Evolutionary conservation across 2,888 invertebrate genomes (phyloP), one percentile per base, ranked within the genome.

Genomic region (Cheilosia vulpina): DNA sequence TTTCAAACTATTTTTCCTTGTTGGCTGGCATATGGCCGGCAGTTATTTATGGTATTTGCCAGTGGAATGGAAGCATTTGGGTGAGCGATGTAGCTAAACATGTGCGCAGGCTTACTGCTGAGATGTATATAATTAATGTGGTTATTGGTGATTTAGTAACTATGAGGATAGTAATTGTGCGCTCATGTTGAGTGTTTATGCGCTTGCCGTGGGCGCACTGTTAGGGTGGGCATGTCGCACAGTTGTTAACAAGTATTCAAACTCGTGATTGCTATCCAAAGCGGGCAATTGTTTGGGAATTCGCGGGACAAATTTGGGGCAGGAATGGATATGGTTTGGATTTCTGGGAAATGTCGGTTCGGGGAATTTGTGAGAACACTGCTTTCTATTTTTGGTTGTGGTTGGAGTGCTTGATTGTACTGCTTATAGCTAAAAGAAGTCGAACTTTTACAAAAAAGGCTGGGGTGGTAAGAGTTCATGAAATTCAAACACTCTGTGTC

Each of bases 111-210:
- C 47, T 47, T 17, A n/a, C 47, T 21, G 17, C 13, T n/a, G 21
- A 3, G 52, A 24, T 21, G 4, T 6, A 19, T 47, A 66, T 65
- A 84, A 84, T 75, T 79, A 69, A 71, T 80, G 69, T 65, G 68
- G 72, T 79, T 83, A 83, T 79, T 69, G 83, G 63, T 84, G 84
- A 80, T 80, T 84, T 80, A 75, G 53, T 65, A 63, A 38, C 65
- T 57, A 21, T n/a, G 41, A 58, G 45, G 27, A 80, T 69, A 47
- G 53, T 80, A 41, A 84, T 75, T 75, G 63, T 75, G 63, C 50
- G 21, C 55, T 52, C 52, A 84, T 75, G 73, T 79, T 73, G 69
- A 69, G 69, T 65, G 69, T 73, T 78, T 66, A 72, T 68, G 60
- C 55, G 13, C 38, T 13, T 38, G 52, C 21, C 21, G 52, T 52